A percentile compares a stretch with the other conserved stretches of the same genome.
Conservation (phyloP, 2,888 invertebrate genomes). For the Aproaerema taeniolella region DNA sequence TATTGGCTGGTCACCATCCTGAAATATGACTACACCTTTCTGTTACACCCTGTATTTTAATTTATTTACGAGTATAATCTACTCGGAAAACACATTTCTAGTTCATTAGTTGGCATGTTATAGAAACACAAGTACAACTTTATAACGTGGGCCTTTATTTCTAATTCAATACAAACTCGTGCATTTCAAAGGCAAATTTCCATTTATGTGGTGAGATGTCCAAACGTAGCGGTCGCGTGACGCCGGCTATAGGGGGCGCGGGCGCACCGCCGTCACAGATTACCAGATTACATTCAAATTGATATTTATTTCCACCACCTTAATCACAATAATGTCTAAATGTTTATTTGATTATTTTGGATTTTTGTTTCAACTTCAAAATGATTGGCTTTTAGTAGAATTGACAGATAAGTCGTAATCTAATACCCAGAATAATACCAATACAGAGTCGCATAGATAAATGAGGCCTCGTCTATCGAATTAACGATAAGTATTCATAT, state of each 20-base stretch:
- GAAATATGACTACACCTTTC: no score
- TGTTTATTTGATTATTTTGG: conserved; percentile 11
- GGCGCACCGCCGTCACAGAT: conserved; percentile 16
- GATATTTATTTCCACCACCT: conserved; percentile 20
- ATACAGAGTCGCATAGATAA: no score
- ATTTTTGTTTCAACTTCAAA: conserved; percentile 6
- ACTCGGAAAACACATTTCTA: no score
- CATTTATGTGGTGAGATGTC: conserved; percentile 24
- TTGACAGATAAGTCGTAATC: no score
- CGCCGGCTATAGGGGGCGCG: conserved; percentile 7
- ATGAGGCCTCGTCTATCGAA: no score
- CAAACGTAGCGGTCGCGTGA: conserved; percentile 25
- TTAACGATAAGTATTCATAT: no score
- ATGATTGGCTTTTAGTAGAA: conserved; percentile 7
- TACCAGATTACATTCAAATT: conserved; percentile 19
- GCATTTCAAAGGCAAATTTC: conserved; percentile 17
- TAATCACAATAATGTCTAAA: conserved; percentile 12
- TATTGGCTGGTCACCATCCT: no score
- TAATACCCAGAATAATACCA: no score
- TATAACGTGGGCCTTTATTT: conserved; percentile 8
- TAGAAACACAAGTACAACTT: no score
- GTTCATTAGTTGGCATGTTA: no score
- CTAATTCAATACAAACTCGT: conserved; percentile 8
- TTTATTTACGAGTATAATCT: no score
- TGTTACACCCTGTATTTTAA: no score